These are phyloP conservation scores for Caenorhabditis inopinata DNA, from an alignment of 1,140 invertebrate species.

Conservation along the genomic window DNA sequence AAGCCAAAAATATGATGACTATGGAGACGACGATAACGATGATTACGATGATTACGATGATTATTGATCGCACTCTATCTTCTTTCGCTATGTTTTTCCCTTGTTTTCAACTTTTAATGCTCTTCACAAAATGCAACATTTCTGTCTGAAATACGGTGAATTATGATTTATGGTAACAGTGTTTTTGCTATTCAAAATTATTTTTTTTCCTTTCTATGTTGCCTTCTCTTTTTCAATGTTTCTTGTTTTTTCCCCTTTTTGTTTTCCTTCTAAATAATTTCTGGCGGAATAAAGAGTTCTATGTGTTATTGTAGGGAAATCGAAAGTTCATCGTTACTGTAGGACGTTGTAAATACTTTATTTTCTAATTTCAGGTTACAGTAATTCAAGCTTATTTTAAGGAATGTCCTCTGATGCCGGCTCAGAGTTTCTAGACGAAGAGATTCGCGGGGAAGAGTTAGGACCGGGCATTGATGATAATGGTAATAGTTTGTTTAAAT, in stretches of 20 bases:
- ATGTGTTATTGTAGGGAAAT: too few relatives aligned
- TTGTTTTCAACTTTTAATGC: too few relatives aligned
- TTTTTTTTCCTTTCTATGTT: neutral
- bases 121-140: neutral
- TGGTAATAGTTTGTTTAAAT: neutral
- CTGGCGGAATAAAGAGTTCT: slow-evolving; percentile 11
- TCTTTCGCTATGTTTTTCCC: neutral
- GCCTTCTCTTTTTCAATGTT: neutral
- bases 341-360: too few relatives aligned
- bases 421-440: neutral
- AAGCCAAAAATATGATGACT: slow-evolving; percentile 36
- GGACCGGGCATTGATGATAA: neutral
- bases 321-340: too few relatives aligned
- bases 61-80: neutral
- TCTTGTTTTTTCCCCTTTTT: neutral
- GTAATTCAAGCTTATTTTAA: neutral
- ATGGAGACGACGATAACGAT: neutral
- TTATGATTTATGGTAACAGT: slow-evolving; percentile 59
- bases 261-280: neutral
- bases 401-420: neutral
- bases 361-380: too few relatives aligned
- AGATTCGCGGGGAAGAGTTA: neutral
- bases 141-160: slow-evolving; percentile 63
- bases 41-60: neutral
- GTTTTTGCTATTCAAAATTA: neutral